These are phyloP conservation scores for Scolopax bukidnonensis DNA, from an alignment of 2,797 vertebrate genomes.

Conservation along the genomic window DNA sequence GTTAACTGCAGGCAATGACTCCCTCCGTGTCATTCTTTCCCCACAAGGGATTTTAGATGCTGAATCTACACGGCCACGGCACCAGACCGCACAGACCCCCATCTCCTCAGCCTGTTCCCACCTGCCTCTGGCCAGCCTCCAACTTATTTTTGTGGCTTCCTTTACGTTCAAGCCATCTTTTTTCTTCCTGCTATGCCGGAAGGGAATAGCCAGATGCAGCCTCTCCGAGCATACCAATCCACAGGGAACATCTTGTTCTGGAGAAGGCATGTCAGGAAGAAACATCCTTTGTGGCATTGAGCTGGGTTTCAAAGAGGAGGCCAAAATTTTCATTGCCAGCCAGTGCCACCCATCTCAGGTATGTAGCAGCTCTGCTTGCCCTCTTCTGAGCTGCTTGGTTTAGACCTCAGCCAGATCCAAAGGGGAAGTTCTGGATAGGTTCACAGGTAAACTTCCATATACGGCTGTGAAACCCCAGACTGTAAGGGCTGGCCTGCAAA, in stretches of 20 bases:
- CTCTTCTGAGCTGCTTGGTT: background rate
- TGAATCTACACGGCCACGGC: background rate
- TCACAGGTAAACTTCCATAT: constrained; percentile 29
- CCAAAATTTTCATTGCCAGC: background rate
- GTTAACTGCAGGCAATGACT: background rate
- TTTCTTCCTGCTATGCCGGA: background rate
- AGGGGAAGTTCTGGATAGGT: background rate
- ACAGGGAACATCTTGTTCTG: background rate
- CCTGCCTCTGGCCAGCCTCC: background rate
- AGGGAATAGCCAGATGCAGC: background rate
- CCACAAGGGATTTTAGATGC: background rate
- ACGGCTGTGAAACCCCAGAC: background rate
- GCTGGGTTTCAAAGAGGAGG: background rate
- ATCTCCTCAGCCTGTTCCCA: background rate
- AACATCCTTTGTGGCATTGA: background rate
- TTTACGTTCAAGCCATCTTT: background rate
- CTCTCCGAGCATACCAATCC: background rate
- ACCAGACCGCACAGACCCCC: background rate
- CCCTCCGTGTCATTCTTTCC: background rate
- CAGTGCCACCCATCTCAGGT: background rate
- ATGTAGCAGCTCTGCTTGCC: background rate
- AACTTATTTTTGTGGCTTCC: background rate
- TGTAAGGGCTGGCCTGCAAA: background rate
- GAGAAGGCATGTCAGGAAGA: background rate
- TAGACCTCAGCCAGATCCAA: background rate